Percentiles rank a stretch among this genome's conserved stretches.
phyloP scores from a whole-genome alignment of 2,113 vertebrate species.

The Megaceryle torquata region DNA sequence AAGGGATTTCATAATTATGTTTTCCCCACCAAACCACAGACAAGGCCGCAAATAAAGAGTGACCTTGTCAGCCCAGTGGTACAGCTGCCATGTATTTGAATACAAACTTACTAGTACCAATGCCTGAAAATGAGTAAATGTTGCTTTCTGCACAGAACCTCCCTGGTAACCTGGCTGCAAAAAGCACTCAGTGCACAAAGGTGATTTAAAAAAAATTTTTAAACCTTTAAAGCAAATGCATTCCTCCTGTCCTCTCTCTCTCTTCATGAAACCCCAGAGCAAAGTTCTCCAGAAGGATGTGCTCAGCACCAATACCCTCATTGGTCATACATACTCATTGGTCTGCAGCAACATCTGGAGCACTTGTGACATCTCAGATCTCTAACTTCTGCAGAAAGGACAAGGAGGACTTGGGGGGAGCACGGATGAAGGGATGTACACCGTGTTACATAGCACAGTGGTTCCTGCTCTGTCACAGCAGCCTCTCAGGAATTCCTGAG shows the following conservation, averaged over 20 bases:
- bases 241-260: background rate
- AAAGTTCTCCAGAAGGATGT: background rate
- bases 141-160: background rate
- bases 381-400: background rate
- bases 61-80: constrained; percentile 9
- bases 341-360: background rate
- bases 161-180: background rate
- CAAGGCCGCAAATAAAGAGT: constrained; percentile 29
- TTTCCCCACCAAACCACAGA: constrained; percentile 52
- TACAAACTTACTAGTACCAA: constrained; percentile 46
- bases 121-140: background rate
- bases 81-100: constrained; percentile 40
- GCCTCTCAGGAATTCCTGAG: background rate
- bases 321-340: background rate
- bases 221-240: background rate
- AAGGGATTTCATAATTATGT: constrained; percentile 52
- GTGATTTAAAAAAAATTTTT: background rate
- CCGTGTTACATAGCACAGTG: accelerated
- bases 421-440: background rate
- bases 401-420: background rate
- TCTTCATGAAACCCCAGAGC: background rate
- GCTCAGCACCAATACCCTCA: background rate
- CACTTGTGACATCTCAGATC: background rate
- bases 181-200: background rate
- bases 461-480: background rate